Conservation (phyloP, 2,888 invertebrate species). For the Mechanitis mazaeus region DNA sequence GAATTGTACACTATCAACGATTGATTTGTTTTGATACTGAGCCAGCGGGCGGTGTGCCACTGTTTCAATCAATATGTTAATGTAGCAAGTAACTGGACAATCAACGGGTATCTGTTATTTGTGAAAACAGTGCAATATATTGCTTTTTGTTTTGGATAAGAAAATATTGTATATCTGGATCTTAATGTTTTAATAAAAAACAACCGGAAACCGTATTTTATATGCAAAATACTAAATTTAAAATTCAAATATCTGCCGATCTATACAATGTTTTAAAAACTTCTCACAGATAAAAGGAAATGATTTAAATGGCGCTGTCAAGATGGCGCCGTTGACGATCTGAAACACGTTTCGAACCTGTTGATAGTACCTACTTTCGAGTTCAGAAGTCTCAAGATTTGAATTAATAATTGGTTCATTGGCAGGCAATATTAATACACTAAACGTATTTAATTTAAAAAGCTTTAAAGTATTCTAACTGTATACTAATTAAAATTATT, state of each 20-base stretch:
- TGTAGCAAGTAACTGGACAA: constrained; percentile 14
- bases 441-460: too few species aligned
- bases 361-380: constrained; percentile 5
- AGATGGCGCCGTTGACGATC: constrained; percentile 25
- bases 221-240: constrained; percentile 4
- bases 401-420: constrained; percentile 10
- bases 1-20: constrained; percentile 8
- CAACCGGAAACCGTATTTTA: neutral
- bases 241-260: constrained; percentile 3
- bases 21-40: constrained; percentile 25
- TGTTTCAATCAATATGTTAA: constrained; percentile 29
- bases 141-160: neutral
- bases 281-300: constrained; percentile 28
- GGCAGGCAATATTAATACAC: neutral
- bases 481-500: too few species aligned
- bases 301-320: constrained; percentile 17
- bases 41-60: constrained; percentile 16
- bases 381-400: constrained; percentile 9
- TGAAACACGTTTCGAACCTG: constrained; percentile 13
- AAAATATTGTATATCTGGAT: neutral
- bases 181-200: neutral
- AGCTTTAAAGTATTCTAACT: too few species aligned
- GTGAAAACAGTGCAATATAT: constrained; percentile 1
- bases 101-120: constrained; percentile 8
- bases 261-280: neutral